phyloP scores from a whole-genome alignment of 2,113 vertebrate genomes.

The Camelus bactrianus region DNA sequence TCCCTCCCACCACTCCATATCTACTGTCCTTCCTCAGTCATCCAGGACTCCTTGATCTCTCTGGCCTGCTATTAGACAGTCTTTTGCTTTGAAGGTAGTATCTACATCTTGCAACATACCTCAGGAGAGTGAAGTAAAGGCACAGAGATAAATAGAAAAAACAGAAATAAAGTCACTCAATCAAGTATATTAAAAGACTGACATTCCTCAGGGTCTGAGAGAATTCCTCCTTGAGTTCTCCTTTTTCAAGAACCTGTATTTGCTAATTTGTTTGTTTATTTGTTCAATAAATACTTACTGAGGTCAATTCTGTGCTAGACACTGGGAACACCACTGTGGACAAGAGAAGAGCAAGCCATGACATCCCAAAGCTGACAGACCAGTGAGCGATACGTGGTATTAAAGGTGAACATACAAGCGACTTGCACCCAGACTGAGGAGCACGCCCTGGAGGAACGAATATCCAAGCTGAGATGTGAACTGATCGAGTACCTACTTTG shows the following conservation, averaged over 20 bases:
- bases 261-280: background rate
- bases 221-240: constrained; percentile 14
- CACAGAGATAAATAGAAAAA: background rate
- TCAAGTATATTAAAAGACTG: background rate
- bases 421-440: background rate
- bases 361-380: background rate
- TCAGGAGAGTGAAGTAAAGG: constrained; percentile 12
- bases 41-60: background rate
- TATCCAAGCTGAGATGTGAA: background rate
- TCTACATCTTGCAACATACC: background rate
- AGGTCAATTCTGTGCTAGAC: background rate
- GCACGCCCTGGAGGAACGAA: background rate
- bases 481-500: background rate
- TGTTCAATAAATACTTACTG: constrained; percentile 31
- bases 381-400: background rate
- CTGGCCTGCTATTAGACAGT: background rate
- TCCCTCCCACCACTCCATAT: background rate
- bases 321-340: background rate
- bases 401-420: background rate
- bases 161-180: too few relatives aligned
- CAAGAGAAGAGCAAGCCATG: background rate
- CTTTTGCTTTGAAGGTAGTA: background rate
- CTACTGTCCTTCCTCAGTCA: background rate
- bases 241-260: background rate
- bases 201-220: background rate